Evolutionary conservation across 2,888 invertebrate species (phyloP).

Genomic region (Agonopterix alstromeriana): DNA sequence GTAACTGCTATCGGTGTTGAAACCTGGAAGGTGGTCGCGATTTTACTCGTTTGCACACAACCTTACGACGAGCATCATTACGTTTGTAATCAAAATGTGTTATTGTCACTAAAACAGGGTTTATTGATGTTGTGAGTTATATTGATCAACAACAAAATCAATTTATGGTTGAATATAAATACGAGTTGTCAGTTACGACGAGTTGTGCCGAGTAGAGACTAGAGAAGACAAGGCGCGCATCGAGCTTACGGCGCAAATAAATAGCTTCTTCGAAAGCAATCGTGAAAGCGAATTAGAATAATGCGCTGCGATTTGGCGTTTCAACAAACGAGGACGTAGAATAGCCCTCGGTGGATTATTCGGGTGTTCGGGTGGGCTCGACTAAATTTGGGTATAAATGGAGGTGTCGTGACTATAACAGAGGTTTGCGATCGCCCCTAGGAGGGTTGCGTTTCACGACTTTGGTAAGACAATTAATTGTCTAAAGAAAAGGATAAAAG

Average conservation of each 20-base stretch:
- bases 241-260: slow-evolving; percentile 63
- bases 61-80: slow-evolving; percentile 28
- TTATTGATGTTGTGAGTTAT: slow-evolving; percentile 1
- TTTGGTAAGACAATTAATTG: slow-evolving; percentile 1
- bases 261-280: slow-evolving; percentile 73
- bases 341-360: slow-evolving; percentile 71
- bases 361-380: slow-evolving; percentile 53
- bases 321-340: slow-evolving; percentile 68
- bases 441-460: slow-evolving; percentile 12
- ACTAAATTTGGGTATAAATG: slow-evolving; percentile 67
- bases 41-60: slow-evolving; percentile 32
- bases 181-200: too few species aligned
- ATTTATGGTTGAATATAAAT: too few species aligned
- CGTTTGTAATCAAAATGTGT: slow-evolving; percentile 15
- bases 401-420: slow-evolving; percentile 53
- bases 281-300: slow-evolving; percentile 73
- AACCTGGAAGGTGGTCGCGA: slow-evolving; percentile 23
- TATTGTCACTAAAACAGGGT: slow-evolving; percentile 8
- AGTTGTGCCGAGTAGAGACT: slow-evolving; percentile 7
- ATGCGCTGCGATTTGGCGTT: slow-evolving; percentile 72
- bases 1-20: slow-evolving; percentile 32
- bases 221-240: slow-evolving; percentile 21
- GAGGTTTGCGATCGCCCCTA: slow-evolving; percentile 28
- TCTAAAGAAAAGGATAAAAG: not conserved
- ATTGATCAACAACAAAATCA: too few species aligned